A percentile compares a stretch with the other conserved stretches of the same genome.
These are phyloP conservation scores for Phengaris alcon DNA, from an alignment of 2,888 invertebrate species.

Conservation along the genomic window DNA sequence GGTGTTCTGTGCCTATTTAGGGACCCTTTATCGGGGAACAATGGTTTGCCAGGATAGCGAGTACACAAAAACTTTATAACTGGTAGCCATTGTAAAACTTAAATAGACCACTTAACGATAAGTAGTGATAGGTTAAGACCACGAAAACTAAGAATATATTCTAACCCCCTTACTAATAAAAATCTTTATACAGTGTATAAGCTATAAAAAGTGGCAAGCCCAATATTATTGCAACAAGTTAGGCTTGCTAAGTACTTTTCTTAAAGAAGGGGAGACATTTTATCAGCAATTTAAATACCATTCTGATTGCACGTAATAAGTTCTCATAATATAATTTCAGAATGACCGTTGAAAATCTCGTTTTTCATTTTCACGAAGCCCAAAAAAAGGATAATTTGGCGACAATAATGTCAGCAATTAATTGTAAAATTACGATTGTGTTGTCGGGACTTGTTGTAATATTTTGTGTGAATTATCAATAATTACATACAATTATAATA, in stretches of 20 bases:
- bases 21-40: slow-evolving; percentile 15
- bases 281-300: slow-evolving; percentile 8
- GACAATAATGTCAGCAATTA: slow-evolving; percentile 20
- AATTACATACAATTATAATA: slow-evolving; percentile 14
- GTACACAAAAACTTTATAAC: slow-evolving; percentile 13
- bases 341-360: neutral
- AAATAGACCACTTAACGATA: slow-evolving; percentile 9
- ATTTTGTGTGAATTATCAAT: slow-evolving; percentile 15
- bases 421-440: slow-evolving; percentile 10
- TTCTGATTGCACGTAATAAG: slow-evolving; percentile 6
- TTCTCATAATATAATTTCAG: slow-evolving; percentile 17
- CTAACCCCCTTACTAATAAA: neutral
- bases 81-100: slow-evolving; percentile 9
- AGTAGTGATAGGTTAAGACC: neutral
- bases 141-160: neutral
- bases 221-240: neutral
- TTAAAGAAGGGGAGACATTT: neutral
- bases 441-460: neutral
- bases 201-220: neutral
- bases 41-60: neutral
- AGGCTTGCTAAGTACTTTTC: neutral
- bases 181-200: too few species aligned
- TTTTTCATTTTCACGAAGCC: neutral
- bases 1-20: slow-evolving; percentile 5
- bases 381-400: slow-evolving; percentile 8